Conservation (phyloP, 2,113 vertebrate genomes). For the Proteles cristata region DNA sequence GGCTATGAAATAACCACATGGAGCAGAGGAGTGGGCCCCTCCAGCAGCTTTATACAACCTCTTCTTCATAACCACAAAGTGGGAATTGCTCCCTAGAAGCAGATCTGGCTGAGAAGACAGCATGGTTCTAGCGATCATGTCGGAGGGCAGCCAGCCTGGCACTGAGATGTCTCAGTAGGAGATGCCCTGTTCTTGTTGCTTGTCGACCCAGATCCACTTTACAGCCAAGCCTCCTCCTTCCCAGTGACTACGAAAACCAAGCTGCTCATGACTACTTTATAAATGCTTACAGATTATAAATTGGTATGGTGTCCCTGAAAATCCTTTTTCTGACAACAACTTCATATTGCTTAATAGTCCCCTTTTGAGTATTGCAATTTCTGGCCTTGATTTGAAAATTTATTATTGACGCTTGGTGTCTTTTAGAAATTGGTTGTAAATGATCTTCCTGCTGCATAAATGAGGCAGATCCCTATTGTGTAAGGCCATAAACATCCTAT, state of each 20-base stretch:
- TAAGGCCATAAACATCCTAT: constrained; percentile 42
- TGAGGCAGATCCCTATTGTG: constrained; percentile 17
- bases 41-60: background rate
- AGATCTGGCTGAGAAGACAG: background rate
- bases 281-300: constrained; percentile 50
- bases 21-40: background rate
- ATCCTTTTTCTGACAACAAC: constrained; percentile 55
- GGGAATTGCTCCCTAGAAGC: background rate
- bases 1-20: background rate
- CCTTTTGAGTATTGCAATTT: constrained; percentile 63
- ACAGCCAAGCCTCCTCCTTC: background rate
- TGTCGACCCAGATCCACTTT: background rate
- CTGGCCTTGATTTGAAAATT: constrained; percentile 61
- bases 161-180: background rate
- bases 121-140: background rate
- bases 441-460: constrained; percentile 64
- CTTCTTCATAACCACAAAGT: background rate
- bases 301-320: constrained; percentile 42
- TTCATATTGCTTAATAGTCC: constrained; percentile 60
- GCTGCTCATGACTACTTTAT: background rate
- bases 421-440: constrained; percentile 70
- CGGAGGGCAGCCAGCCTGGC: background rate
- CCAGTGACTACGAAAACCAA: background rate
- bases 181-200: background rate
- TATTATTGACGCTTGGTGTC: constrained; percentile 68